Conservation (phyloP, 2,888 invertebrate genomes). For the Drosophila infuscata region DNA sequence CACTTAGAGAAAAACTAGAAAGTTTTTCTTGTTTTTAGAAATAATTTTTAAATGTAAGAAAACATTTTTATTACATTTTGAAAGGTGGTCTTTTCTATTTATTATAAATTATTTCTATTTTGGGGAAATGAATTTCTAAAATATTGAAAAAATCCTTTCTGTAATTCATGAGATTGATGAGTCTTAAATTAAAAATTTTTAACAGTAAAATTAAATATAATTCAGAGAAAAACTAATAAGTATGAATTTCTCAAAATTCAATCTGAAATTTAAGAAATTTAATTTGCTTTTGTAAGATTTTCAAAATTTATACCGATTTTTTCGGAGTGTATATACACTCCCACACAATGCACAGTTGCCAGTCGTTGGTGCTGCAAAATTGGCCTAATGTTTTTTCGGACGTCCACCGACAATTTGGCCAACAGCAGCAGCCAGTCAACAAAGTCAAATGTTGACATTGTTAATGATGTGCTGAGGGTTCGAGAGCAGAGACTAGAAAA, state of each 20-base stretch:
- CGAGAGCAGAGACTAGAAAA: neutral
- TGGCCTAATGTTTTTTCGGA: conserved; percentile 72
- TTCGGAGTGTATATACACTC: neutral
- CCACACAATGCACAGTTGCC: conserved; percentile 21
- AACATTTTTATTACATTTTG: neutral
- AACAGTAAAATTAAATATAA: neutral
- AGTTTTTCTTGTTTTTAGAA: neutral
- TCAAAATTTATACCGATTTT: neutral
- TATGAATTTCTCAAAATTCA: neutral
- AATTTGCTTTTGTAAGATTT: neutral
- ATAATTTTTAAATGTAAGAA: neutral
- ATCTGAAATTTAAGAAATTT: neutral
- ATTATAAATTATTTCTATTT: neutral
- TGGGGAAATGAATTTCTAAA: neutral
- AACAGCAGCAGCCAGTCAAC: conserved; percentile 61
- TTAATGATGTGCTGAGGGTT: conserved; percentile 67
- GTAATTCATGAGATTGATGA: neutral
- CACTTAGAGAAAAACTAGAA: neutral
- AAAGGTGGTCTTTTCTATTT: neutral
- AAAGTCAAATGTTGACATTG: conserved; percentile 79
- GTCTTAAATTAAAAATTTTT: neutral
- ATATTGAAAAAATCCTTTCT: neutral
- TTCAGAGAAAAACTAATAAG: neutral
- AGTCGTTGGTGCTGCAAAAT: conserved; percentile 64
- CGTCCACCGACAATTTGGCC: conserved; percentile 55